A percentile compares a stretch with the other conserved stretches of the same genome.
Conservation (phyloP, 2,888 invertebrate genomes). For the Troglohyphantes excavatus region DNA sequence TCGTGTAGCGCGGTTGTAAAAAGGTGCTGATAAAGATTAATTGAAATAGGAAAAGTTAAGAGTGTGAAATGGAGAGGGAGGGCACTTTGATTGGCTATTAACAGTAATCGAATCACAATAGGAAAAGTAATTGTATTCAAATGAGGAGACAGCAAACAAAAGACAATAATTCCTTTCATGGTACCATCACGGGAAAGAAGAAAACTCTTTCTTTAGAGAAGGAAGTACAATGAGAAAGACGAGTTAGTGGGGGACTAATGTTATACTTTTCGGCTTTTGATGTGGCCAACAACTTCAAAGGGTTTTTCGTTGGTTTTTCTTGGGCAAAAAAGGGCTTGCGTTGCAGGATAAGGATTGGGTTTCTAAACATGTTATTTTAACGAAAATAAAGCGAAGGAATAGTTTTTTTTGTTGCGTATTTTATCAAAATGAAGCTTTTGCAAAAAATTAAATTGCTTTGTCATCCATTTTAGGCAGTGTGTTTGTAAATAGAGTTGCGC, state of each 20-base stretch:
- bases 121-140: conserved; percentile 34
- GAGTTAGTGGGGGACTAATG: conserved; percentile 11
- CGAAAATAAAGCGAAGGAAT: no score
- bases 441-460: no score
- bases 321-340: no score
- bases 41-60: conserved; percentile 39
- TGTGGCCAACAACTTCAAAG: background rate
- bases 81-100: conserved; percentile 58
- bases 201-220: conserved; percentile 21
- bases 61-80: conserved; percentile 21
- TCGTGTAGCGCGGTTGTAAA: conserved; percentile 19
- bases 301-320: no score
- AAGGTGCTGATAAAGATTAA: conserved; percentile 24
- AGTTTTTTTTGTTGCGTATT: no score
- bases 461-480: no score
- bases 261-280: background rate
- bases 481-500: no score
- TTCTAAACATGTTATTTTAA: no score
- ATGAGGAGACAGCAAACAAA: conserved; percentile 49
- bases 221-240: conserved; percentile 38
- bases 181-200: conserved; percentile 1
- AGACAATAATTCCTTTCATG: conserved; percentile 40
- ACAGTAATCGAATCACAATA: conserved; percentile 46
- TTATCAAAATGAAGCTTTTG: no score
- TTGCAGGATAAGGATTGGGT: no score